These are phyloP conservation scores for Hucho hucho DNA, from an alignment of 2,113 vertebrate species.

Conservation along the genomic window DNA sequence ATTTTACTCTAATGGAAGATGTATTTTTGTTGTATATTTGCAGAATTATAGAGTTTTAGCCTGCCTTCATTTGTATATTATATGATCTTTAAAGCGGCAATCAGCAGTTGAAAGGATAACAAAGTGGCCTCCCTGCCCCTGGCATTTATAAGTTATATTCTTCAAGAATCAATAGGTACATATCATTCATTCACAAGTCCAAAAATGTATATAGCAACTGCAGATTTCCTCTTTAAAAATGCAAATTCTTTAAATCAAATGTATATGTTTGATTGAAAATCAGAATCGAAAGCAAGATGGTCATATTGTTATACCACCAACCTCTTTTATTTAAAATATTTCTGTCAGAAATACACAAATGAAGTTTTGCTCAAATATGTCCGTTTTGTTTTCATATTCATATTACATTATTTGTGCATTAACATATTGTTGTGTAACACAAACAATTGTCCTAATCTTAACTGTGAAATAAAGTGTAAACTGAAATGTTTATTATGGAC, in stretches of 20 bases:
- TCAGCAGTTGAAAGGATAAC: too few species aligned
- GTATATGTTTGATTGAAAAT: constrained; percentile 8
- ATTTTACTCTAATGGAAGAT: background rate
- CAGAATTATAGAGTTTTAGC: constrained; percentile 39
- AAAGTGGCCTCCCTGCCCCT: too few species aligned
- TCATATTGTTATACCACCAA: constrained; percentile 23
- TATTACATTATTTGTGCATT: constrained; percentile 47
- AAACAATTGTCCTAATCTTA: constrained; percentile 7
- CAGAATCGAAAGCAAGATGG: constrained; percentile 23
- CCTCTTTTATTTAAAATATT: constrained; percentile 37
- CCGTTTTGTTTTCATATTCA: constrained; percentile 59
- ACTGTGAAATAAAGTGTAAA: constrained; percentile 44
- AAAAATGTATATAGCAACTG: too few species aligned
- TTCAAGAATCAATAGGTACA: too few species aligned
- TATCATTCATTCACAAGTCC: too few species aligned
- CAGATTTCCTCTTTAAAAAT: background rate
- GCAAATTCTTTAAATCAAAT: background rate
- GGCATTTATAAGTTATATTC: too few species aligned
- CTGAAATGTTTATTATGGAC: constrained; percentile 5
- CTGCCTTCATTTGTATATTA: constrained; percentile 36
- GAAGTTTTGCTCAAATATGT: constrained; percentile 25
- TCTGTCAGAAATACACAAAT: constrained; percentile 26
- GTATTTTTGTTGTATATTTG: background rate
- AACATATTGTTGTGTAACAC: constrained; percentile 12
- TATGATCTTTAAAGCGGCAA: background rate